Base-by-base conservation (phyloP, 2,113 vertebrate species). In the Geococcyx californianus region DNA sequence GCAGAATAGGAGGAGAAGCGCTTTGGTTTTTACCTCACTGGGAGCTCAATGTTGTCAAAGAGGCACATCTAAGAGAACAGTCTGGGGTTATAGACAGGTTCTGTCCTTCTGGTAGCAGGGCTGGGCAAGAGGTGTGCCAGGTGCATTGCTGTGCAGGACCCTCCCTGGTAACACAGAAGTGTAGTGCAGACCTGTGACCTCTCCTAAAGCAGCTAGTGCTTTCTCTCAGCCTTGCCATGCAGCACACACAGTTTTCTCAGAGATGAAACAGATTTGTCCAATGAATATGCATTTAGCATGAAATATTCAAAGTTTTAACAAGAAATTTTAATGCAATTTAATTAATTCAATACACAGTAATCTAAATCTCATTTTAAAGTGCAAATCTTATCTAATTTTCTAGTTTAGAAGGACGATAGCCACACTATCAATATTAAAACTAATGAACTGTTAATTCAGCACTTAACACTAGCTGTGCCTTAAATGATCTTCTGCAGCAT, bases 161-260 rank as follows among this genome's bases (percentile, higher is more conserved):
- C 8, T 44, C 19, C 26, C 19, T 15, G 4, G 5, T 6, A 24
- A 24, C 7, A 5, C 0, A 31, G 29, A 44, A 67, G 16, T 3
- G 19, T 3, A 19, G 20, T 13, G 33, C 26, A 36, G 54, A 42
- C 47, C 55, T 58, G 49, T 19, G 59, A 77, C 25, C 21, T 40
- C 33, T 51, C 23, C 58, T 25, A 3, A 49, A 26, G 21, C 17
- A 44, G 34, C 16, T 1, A 1, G 13, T 31, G 15, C 36, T 72
- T 72, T 31, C 29, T 29, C 55, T 29, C 16, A 31, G 15, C 11
- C 45, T 7, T 13, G 11, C 4, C 2, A 15, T 1, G 10, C 2
- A 1, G 47, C 36, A 74, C n/a, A 18, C 29, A 6, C 33, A 51
- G 21, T 14, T 59, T 16, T 40, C 74, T 72, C 70, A 68, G 28